phyloP scores from a whole-genome alignment of 1,140 invertebrate genomes.

The Leptinotarsa defecta region DNA sequence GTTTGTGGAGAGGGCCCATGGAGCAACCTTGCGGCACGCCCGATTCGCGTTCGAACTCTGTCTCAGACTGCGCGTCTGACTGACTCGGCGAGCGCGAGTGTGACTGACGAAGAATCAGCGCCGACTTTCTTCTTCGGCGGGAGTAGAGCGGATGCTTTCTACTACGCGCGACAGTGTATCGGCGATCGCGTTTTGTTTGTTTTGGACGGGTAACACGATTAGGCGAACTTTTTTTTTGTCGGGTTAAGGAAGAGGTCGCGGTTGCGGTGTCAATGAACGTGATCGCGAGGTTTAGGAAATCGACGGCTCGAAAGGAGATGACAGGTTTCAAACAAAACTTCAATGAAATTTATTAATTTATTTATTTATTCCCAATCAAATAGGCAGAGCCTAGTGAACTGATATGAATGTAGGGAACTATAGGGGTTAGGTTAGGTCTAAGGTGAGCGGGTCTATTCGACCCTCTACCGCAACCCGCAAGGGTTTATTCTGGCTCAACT shows the following conservation, averaged over 20 bases:
- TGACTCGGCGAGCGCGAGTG: not conserved
- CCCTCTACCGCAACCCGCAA: too few relatives aligned
- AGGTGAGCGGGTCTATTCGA: too few relatives aligned
- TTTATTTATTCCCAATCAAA: too few relatives aligned
- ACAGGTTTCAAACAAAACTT: too few relatives aligned
- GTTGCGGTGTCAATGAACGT: conserved; percentile 5
- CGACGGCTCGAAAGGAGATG: too few relatives aligned
- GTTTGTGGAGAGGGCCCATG: conserved; percentile 46
- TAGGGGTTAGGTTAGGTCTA: too few relatives aligned
- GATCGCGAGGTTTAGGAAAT: too few relatives aligned
- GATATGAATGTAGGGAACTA: too few relatives aligned
- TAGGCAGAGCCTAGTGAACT: too few relatives aligned
- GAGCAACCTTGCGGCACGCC: conserved; percentile 22
- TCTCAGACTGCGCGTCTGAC: not conserved
- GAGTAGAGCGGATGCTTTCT: not conserved
- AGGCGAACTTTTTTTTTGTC: not conserved
- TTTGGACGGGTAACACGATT: not conserved
- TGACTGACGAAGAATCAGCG: not conserved
- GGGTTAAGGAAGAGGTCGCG: not conserved
- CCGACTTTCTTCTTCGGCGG: not conserved
- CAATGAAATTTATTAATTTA: too few relatives aligned
- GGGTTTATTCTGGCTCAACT: too few relatives aligned
- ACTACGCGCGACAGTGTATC: not conserved
- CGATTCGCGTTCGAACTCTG: not conserved
- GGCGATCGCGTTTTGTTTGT: not conserved